Conservation (phyloP, 2,797 vertebrate genomes). For the Chanos chanos region DNA sequence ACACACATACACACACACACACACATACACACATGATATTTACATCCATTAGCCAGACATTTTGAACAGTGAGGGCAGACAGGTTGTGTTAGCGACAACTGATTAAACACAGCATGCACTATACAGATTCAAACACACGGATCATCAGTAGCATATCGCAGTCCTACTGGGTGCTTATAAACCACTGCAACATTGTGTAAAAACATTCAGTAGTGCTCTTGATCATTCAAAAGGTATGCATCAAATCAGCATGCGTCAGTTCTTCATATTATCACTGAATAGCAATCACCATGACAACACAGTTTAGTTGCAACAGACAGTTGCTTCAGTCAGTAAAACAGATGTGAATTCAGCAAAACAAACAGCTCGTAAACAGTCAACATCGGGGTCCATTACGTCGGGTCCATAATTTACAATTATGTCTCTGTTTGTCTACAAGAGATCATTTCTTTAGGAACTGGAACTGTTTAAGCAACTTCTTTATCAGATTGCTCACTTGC, state of each 20-base stretch:
- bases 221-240: slow-evolving; percentile 36
- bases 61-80: slow-evolving; percentile 41
- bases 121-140: slow-evolving; percentile 46
- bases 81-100: slow-evolving; percentile 39
- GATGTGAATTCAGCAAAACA: slow-evolving; percentile 38
- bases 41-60: slow-evolving; percentile 8
- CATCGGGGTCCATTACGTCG: neutral
- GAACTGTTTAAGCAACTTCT: too few relatives aligned
- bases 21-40: slow-evolving; percentile 1
- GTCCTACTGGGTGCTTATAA: slow-evolving; percentile 24
- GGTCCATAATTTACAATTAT: too few relatives aligned
- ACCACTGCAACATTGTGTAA: slow-evolving; percentile 22
- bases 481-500: too few relatives aligned
- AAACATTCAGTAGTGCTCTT: slow-evolving; percentile 43
- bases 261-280: slow-evolving; percentile 25
- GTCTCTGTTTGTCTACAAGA: too few relatives aligned
- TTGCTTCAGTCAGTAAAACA: slow-evolving; percentile 39
- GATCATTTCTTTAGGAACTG: too few relatives aligned
- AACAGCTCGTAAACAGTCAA: slow-evolving; percentile 28
- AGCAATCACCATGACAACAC: slow-evolving; percentile 37
- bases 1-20: slow-evolving; percentile 28
- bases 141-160: slow-evolving; percentile 46
- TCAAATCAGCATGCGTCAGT: slow-evolving; percentile 42
- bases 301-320: slow-evolving; percentile 33
- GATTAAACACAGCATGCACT: slow-evolving; percentile 42